Conservation (phyloP, 2,797 vertebrate genomes). For the Pipistrellus nathusii region DNA sequence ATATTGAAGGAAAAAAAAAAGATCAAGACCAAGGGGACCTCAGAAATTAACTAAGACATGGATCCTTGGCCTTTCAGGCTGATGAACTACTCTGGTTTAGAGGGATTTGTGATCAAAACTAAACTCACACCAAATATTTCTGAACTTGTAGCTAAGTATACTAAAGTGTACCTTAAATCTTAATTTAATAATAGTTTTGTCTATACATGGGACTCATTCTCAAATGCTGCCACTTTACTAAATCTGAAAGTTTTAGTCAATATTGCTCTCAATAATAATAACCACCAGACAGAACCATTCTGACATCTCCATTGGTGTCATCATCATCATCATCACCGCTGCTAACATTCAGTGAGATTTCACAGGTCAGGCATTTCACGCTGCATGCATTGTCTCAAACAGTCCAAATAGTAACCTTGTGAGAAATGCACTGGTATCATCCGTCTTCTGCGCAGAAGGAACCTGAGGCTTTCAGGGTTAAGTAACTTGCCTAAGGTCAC, state of each 20-base stretch:
- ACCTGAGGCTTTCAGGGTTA: background rate
- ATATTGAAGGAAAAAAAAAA: slow-evolving; percentile 42
- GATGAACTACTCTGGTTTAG: background rate
- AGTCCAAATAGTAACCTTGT: background rate
- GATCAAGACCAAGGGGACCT: slow-evolving; percentile 9
- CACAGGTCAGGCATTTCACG: background rate
- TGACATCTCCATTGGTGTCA: background rate
- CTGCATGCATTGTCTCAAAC: background rate
- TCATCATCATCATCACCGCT: background rate
- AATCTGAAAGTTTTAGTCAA: background rate
- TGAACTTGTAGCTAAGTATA: background rate
- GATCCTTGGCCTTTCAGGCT: background rate
- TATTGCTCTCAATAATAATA: background rate
- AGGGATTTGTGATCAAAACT: background rate
- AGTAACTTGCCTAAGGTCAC: background rate
- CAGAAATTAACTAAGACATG: slow-evolving; percentile 43
- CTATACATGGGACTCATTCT: background rate
- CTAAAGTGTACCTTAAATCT: background rate
- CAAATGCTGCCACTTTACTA: background rate
- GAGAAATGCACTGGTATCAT: background rate
- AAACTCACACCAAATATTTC: background rate
- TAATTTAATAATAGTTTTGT: slow-evolving; percentile 4
- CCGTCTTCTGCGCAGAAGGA: background rate
- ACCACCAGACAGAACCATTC: background rate
- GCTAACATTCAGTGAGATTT: background rate